Base-by-base conservation (phyloP, 2,888 invertebrate species). In the Drosophila formosana region DNA sequence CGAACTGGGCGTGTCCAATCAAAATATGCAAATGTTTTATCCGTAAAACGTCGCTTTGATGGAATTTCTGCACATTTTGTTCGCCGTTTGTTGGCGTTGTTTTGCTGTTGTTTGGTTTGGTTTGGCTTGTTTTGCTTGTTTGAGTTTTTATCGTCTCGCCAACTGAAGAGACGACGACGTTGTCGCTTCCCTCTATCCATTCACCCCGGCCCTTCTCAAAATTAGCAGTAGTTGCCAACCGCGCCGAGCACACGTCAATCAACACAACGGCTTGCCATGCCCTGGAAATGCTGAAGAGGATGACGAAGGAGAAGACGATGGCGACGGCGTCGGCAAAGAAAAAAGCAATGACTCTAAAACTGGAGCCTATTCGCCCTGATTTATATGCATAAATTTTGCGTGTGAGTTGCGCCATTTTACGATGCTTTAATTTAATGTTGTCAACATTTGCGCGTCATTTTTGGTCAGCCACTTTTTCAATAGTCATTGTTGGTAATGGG, bases 371-470 rank as follows among this genome's bases (percentile, higher is more conserved):
- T 70, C 70, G 26, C 28, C 25, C 76, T 73, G 84, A 83, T 86
- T 86, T 82, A 80, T 86, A 80, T 86, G 81, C 84, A 82, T 77
- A 82, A 13, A 49, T 50, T 49, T 37, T 13, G 79, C 82, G 85
- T 84, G 85, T 71, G 85, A 70, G 64, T 84, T 78, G 70, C 56
- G 66, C 65, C 65, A 72, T 47, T 85, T 82, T 82, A 71, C 78
- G 87, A 67, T 39, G 78, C 78, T 86, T 86, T 86, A 83, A 78
- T 82, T 82, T 83, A 86, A 82, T 82, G 87, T 66, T 83, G 87
- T 83, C 82, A 82, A 86, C 87, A 82, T 83, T 86, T 86, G 87
- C 87, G 72, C 87, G 87, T 82, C 75, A 86, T 86, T 82, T 85
- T 86, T 66, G 86, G 82, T 80, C 78, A 83, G 65, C 66, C 69